These are phyloP conservation scores for Dicrurus megarhynchus DNA, from an alignment of 2,113 vertebrate genomes.

Conservation along the genomic window DNA sequence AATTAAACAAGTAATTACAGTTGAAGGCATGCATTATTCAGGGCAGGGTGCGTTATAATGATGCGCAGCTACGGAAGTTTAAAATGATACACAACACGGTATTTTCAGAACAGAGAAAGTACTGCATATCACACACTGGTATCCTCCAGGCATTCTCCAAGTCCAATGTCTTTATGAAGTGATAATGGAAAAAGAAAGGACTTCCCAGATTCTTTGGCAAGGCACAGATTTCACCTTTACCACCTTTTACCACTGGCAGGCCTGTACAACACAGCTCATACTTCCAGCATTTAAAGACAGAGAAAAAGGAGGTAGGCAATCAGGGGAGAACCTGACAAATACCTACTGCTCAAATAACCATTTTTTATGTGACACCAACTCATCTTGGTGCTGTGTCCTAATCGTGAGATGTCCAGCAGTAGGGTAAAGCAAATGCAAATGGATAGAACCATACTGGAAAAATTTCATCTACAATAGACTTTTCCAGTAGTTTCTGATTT, in stretches of 20 bases:
- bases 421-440: not conserved
- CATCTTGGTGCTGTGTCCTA: not conserved
- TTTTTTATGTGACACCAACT: not conserved
- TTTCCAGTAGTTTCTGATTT: not conserved
- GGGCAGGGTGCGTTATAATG: slow-evolving; percentile 38
- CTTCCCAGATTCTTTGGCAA: not conserved
- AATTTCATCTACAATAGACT: not conserved
- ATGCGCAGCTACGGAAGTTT: slow-evolving; percentile 41
- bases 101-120: not conserved
- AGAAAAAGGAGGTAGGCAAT: not conserved
- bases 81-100: not conserved
- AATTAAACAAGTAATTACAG: slow-evolving; percentile 83
- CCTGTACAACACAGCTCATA: not conserved
- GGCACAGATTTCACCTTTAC: slow-evolving; percentile 11
- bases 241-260: not conserved
- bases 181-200: not conserved
- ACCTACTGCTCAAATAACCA: not conserved
- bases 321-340: not conserved
- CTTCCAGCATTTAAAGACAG: not conserved
- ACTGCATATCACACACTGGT: not conserved
- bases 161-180: not conserved
- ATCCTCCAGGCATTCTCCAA: not conserved
- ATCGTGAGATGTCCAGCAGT: not conserved
- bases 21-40: slow-evolving; percentile 67
- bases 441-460: not conserved